Base-by-base conservation (phyloP, 2,888 invertebrate species). In the Invenusta paracnida region DNA sequence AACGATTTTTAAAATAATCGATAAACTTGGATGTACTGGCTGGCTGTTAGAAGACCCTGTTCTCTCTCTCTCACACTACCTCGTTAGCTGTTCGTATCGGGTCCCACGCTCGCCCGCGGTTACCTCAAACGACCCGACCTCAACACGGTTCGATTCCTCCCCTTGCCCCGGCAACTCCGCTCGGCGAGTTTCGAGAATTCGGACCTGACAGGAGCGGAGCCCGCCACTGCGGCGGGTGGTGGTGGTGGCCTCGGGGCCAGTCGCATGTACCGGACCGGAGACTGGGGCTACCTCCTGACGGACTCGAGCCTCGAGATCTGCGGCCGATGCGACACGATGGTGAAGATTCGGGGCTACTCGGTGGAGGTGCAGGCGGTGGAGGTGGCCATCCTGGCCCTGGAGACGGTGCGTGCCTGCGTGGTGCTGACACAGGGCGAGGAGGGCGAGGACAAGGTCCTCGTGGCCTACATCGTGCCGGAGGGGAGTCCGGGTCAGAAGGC, bases 331-430 rank as follows among this genome's bases (percentile, higher is more conserved):
- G 92, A 92, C 87, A 90, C 91, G 81, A 91, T 92, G 91, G 92
- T 92, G 67, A 91, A 92, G 88, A 90, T 92, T 28, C 88, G 92
- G n/a, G 92, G 92, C 0, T 92, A 92, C 88, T 91, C 91, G 29
- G 91, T 92, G 83, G 92, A 92, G 88, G 89, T 86, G 0, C 87
- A 92, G 91, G 92, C 92, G 11, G 90, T 92, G n/a, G 92, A 92
- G 87, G 88, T 89, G 29, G 90, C 91, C 25, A 88, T 92, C 85
- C 88, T 91, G 88, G 90, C 90, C 23, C 87, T 91, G 82, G 87
- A 89, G 0, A 89, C 89, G 88, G 90, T 92, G 25, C 89, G 90
- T 84, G 89, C 90, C 13, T 90, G 90, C 88, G 90, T 91, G 27
- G 91, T 92, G 30, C 85, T 91, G 84, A 90, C 90, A 81, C 88